Base-by-base conservation (phyloP, 92 coral and sea anemone genomes). In the Phenganax marumi region DNA sequence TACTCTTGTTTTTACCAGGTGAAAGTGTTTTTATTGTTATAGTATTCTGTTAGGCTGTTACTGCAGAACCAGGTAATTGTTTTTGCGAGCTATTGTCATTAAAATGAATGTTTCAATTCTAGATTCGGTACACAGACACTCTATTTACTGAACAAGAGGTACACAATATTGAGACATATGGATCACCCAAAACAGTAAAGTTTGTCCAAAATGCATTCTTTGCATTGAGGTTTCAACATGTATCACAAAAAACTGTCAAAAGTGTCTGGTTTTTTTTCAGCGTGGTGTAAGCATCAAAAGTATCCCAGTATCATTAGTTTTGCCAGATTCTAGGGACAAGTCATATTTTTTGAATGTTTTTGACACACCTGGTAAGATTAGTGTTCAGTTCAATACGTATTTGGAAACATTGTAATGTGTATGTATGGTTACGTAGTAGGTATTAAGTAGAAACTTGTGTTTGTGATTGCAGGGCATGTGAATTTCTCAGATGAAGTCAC, bases 401-500 rank as follows among this genome's bases (percentile, higher is more conserved):
- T 70, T 13, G 26, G 54, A 43, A 43, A 39, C 11, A 25, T 70
- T 39, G 24, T 70, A 39, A 0, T 70, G 52, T 66, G 7, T 22
- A 12, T 24, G 47, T 16, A 4, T 21, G 39, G 47, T 43, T 24
- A 66, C 1, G 0, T 10, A 3, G 12, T 7, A 22, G 50, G 21
- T 69, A 33, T 33, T 33, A 33, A 33, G 43, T 33, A 33, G 43
- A 33, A 33, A 33, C 43, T 33, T 33, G 43, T 33, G 43, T 33
- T 33, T 77, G 49, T 83, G n/a, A 6, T 48, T 69, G 14, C 63
- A 96, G 99, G 99, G 70, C 99, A 96, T 88, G 99, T 96, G 7
- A 96, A 96, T 80, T 96, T 96, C 84, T 96, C 99, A 55, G 99
- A 96, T 88, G 97, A 96, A 71, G 97, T 92, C n/a, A 96, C 99